These are phyloP conservation scores for Microcebus jonahi DNA, from an alignment of 2,113 vertebrate genomes.

Conservation along the genomic window DNA sequence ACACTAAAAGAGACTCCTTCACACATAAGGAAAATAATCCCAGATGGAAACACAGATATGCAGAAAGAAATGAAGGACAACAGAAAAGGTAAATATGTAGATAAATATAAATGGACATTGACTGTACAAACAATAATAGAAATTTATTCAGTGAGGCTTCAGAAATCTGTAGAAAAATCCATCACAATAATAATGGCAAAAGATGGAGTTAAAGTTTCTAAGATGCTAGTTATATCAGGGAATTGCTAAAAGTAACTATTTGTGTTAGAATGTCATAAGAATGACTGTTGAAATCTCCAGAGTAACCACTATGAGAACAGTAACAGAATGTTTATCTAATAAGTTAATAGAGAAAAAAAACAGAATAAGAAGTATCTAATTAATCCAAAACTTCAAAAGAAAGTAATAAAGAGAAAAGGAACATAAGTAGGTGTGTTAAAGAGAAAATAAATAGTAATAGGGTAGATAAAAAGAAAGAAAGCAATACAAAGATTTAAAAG, in stretches of 20 bases:
- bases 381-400: neutral
- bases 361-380: neutral
- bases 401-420: neutral
- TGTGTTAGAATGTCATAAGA: neutral
- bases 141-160: neutral
- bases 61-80: neutral
- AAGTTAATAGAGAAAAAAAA: neutral
- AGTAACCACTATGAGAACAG: neutral
- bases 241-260: neutral
- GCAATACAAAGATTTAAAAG: neutral
- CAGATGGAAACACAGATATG: neutral
- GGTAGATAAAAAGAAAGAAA: neutral
- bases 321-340: neutral
- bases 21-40: neutral
- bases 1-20: neutral
- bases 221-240: neutral
- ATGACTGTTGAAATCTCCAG: neutral
- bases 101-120: neutral
- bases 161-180: neutral
- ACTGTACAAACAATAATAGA: neutral
- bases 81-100: neutral
- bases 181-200: neutral
- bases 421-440: neutral
- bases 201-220: neutral
- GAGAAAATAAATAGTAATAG: neutral